Evolutionary conservation across 2,888 invertebrate genomes (phyloP).

Genomic region (Andrena praecox): DNA sequence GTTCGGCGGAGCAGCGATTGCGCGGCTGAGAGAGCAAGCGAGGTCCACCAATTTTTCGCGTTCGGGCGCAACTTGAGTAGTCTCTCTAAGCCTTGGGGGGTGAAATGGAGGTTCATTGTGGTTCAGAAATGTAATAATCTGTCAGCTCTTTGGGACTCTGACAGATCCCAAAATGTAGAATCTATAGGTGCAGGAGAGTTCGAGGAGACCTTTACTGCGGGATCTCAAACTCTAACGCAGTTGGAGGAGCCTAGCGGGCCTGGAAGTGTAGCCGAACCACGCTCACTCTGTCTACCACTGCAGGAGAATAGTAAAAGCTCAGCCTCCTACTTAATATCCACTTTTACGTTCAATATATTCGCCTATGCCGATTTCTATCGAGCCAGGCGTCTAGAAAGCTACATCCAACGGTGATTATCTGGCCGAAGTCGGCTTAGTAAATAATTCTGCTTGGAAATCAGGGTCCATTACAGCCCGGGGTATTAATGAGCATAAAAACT

Average conservation of each 20-base stretch:
- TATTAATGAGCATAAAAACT: background rate
- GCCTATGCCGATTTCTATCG: background rate
- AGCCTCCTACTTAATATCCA: background rate
- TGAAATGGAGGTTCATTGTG: no score
- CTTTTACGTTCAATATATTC: background rate
- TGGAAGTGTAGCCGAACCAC: no score
- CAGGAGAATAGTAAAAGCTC: background rate
- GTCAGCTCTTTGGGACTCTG: no score
- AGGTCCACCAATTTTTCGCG: no score
- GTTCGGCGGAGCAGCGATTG: background rate
- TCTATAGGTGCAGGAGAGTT: background rate
- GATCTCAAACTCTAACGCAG: no score
- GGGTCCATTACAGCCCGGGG: background rate
- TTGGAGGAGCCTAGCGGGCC: no score
- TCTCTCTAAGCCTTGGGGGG: no score
- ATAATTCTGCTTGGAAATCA: conserved; percentile 21
- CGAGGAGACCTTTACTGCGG: background rate
- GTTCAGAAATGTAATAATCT: no score
- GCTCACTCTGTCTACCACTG: no score
- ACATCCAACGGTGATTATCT: background rate
- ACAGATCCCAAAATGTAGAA: no score
- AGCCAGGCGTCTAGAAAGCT: background rate
- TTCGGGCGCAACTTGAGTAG: no score
- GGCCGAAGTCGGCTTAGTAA: background rate
- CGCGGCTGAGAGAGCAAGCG: background rate